These are phyloP conservation scores for Pyrgilauda ruficollis DNA, from an alignment of 2,113 vertebrate species.

Conservation along the genomic window DNA sequence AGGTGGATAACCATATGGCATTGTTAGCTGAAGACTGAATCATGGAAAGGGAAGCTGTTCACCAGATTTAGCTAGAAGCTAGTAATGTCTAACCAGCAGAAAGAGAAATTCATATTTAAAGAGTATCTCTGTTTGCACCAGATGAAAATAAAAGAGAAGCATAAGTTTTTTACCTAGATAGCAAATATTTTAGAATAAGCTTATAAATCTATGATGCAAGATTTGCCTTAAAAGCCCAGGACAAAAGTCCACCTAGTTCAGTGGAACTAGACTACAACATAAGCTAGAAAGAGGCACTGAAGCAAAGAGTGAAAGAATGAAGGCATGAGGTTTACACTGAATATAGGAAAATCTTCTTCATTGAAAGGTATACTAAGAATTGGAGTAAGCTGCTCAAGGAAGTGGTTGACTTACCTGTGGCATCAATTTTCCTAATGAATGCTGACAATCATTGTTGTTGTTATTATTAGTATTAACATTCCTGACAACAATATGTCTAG, in stretches of 20 bases:
- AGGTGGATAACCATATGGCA: background rate
- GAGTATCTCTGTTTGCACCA: background rate
- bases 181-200: background rate
- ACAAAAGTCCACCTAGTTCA: background rate
- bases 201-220: background rate
- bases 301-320: background rate
- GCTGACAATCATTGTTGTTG: background rate
- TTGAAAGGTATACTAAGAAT: background rate
- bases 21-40: background rate
- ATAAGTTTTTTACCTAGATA: background rate
- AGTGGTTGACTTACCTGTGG: background rate
- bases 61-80: background rate
- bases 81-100: background rate
- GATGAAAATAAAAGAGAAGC: background rate
- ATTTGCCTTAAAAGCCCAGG: background rate
- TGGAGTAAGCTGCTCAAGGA: background rate
- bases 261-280: background rate
- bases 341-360: background rate
- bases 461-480: background rate
- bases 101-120: background rate
- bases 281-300: background rate
- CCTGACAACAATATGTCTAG: background rate
- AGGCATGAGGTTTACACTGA: background rate
- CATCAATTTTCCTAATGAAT: background rate
- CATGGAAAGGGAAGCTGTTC: background rate